Conservation (phyloP, 1,140 invertebrate species). For the Trichonephila clavata region DNA sequence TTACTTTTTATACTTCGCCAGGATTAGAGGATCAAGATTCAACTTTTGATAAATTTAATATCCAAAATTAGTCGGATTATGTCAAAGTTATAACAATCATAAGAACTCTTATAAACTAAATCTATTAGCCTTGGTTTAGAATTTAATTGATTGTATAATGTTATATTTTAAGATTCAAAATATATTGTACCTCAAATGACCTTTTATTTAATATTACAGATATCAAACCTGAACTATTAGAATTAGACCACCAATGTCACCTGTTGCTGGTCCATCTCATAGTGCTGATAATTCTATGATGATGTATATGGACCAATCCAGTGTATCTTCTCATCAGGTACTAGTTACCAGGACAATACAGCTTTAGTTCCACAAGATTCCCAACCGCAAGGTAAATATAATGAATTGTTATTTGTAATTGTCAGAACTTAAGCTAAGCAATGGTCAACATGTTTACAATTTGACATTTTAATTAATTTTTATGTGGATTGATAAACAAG, state of each 20-base stretch:
- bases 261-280: constrained; percentile 71
- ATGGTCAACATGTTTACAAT: too few species aligned
- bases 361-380: constrained; percentile 64
- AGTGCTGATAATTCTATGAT: constrained; percentile 73
- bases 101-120: constrained; percentile 3
- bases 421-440: too few species aligned
- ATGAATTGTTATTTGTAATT: neutral
- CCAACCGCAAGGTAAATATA: constrained; percentile 72
- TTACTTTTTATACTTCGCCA: constrained; percentile 61
- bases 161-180: neutral
- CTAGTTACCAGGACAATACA: constrained; percentile 55
- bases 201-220: neutral
- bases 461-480: too few species aligned
- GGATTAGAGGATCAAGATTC: neutral
- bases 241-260: constrained; percentile 65
- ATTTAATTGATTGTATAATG: neutral
- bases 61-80: constrained; percentile 11
- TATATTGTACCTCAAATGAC: too few species aligned
- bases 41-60: neutral
- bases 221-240: constrained; percentile 72
- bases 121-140: too few species aligned
- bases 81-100: constrained; percentile 39
- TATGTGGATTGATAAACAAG: too few species aligned
- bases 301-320: constrained; percentile 71
- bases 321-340: constrained; percentile 56